phyloP scores from a whole-genome alignment of 1,140 invertebrate species.

The Pseudomyrmex dendroicus region DNA sequence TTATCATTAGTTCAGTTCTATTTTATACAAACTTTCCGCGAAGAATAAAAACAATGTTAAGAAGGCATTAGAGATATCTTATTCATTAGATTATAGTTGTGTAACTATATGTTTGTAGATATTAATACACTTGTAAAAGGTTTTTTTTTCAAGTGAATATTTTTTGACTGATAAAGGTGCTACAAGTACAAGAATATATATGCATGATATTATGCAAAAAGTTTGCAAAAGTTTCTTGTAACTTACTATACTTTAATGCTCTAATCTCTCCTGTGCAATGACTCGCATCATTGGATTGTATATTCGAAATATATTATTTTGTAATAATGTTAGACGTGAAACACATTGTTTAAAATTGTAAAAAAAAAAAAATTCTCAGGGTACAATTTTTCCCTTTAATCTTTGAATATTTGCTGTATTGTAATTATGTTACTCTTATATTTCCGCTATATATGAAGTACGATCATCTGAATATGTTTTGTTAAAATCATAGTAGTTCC shows the following conservation, averaged over 20 bases:
- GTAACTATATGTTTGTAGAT: conserved; percentile 50
- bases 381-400: conserved; percentile 44
- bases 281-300: conserved; percentile 46
- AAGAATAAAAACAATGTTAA: conserved; percentile 18
- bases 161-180: conserved; percentile 58
- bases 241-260: conserved; percentile 46
- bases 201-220: conserved; percentile 50
- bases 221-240: conserved; percentile 48
- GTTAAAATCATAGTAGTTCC: conserved; percentile 46
- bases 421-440: conserved; percentile 46
- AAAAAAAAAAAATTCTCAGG: conserved; percentile 47
- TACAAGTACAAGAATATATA: conserved; percentile 51
- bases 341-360: conserved; percentile 47
- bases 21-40: conserved; percentile 34
- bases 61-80: conserved; percentile 40
- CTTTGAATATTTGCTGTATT: conserved; percentile 26
- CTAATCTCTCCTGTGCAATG: conserved; percentile 40
- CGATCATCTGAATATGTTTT: conserved; percentile 34
- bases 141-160: conserved; percentile 19
- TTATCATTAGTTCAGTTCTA: conserved; percentile 14
- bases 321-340: conserved; percentile 46
- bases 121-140: conserved; percentile 53
- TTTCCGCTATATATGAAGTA: conserved; percentile 17
- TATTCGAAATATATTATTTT: conserved; percentile 44
- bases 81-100: conserved; percentile 21